Evolutionary conservation across 2,888 invertebrate genomes (phyloP), one percentile per base, ranked within the genome.

Genomic region (Leucozona laternaria): DNA sequence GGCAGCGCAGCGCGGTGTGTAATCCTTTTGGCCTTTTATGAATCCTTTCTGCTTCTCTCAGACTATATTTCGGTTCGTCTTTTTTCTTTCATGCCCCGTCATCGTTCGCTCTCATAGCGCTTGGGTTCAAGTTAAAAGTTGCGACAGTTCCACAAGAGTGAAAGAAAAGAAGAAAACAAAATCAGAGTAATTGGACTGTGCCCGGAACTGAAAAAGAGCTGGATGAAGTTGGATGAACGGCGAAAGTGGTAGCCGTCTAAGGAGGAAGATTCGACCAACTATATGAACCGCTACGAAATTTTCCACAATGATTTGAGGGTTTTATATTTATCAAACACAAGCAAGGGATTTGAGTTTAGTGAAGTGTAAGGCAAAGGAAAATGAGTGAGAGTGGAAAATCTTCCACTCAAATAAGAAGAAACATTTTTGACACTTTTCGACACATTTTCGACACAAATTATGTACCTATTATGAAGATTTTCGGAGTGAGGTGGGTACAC

Each of bases 171-270:
- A 34, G 45, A 66, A 4, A 31, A 57, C 17, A 58, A 58, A 64
- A 85, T 73, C 72, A 64, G 81, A 86, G 81, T 86, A 86, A 86
- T 86, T 86, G 81, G 85, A 78, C 78, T 72, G 72, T 53, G 20
- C 37, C 17, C 31, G 40, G 22, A 57, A 55, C 34, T 45, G 58
- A 20, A 66, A 45, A 68, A 57, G 57, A 55, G n/a, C n/a, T 28
- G 17, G 28, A 31, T 57, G 11, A 6, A 34, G 17, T 31, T 17
- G 11, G 60, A 20, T n/a, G 2, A 50, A 43, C 20, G 45, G 53
- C 20, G 45, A 53, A 31, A 71, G 48, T 40, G 57, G 43, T 62
- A 37, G 60, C 8, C 2, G 75, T 50, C 48, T 53, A 31, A 68
- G 50, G 15, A 68, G 22, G 50, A 25, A 34, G 6, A 31, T 50